Base-by-base conservation (phyloP, 2,113 vertebrate genomes). In the Chaetorhynchus papuensis region DNA sequence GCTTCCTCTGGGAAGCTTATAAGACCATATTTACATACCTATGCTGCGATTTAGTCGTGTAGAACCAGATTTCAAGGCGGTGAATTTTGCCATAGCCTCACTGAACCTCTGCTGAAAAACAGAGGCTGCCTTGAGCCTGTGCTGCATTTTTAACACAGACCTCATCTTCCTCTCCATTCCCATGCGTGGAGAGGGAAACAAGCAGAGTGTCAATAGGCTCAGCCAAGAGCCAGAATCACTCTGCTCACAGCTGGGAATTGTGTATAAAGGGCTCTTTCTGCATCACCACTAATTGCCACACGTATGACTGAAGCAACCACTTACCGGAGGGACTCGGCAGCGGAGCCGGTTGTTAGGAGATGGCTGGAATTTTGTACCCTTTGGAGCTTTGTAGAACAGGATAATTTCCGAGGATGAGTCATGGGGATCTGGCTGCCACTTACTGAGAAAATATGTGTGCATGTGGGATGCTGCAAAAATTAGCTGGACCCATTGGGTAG, bases 331-430 rank as follows among this genome's bases (percentile, higher is more conserved):
- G 54, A 37, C 87, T 44, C 47, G 15, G 0, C 65, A 88, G 12
- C 0, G 0, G 56, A 18, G 75, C 15, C 0, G 1, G 39, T 66
- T 89, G 56, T 74, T 44, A 50, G 39, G 85, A 86, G 79, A 22
- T 24, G 13, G 57, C 21, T 91, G 63, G 59, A 83, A 88, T 90
- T 74, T 28, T 47, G 68, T 83, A 63, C 41, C 26, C 39, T 0
- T 15, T 68, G 44, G 74, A 63, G 57, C n/a, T 82, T 20, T 64
- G 66, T 6, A 61, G 44, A 6, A 37, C 56, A 70, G 61, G 74
- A 61, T 89, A 2, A 82, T 96, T 92, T 87, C 69, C 72, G 77
- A 87, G 61, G 45, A 45, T 93, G 91, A 96, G 28, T 95, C 84
- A 75, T 50, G 65, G 7, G 19, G 57, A 20, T 76, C 78, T 91